Conservation (phyloP, 1,140 invertebrate genomes). For the Cheumatopsyche charites region DNA sequence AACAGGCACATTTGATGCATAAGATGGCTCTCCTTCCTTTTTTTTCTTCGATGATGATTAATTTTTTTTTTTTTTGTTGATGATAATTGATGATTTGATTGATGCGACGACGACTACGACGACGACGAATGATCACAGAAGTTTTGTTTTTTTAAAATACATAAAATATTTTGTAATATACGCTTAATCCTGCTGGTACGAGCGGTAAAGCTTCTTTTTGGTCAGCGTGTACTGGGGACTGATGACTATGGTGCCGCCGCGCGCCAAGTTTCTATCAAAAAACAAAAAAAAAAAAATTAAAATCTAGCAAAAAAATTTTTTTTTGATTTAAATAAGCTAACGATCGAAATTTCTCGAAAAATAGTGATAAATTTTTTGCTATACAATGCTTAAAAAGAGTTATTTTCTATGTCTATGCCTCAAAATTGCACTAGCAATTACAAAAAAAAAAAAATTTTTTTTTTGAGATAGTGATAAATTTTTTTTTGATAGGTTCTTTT, state of each 20-base stretch:
- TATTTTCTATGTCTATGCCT: too few species aligned
- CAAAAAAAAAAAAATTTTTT: too few species aligned
- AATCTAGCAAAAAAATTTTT: slow-evolving; percentile 6
- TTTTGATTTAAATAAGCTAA: not conserved
- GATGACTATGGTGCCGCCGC: slow-evolving; percentile 82
- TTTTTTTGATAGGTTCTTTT: too few species aligned
- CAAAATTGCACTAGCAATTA: too few species aligned
- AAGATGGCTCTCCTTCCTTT: slow-evolving; percentile 8
- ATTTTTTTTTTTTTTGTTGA: slow-evolving; percentile 10
- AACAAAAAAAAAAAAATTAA: slow-evolving; percentile 17
- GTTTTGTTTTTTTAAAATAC: not conserved
- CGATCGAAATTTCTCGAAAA: not conserved
- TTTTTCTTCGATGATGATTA: not conserved
- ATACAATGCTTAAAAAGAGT: too few species aligned
- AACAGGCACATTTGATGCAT: slow-evolving; percentile 24
- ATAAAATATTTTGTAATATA: slow-evolving; percentile 14
- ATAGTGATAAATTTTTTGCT: too few species aligned
- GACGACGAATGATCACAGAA: slow-evolving; percentile 28
- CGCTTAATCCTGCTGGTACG: slow-evolving; percentile 63
- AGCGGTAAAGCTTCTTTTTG: slow-evolving; percentile 87
- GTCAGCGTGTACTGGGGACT: slow-evolving; percentile 81
- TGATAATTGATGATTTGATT: not conserved
- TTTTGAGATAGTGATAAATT: too few species aligned
- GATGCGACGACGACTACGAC: slow-evolving; percentile 26
- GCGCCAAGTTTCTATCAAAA: slow-evolving; percentile 69